These are phyloP conservation scores for Volucella inflata DNA, from an alignment of 2,888 invertebrate genomes.

Conservation along the genomic window DNA sequence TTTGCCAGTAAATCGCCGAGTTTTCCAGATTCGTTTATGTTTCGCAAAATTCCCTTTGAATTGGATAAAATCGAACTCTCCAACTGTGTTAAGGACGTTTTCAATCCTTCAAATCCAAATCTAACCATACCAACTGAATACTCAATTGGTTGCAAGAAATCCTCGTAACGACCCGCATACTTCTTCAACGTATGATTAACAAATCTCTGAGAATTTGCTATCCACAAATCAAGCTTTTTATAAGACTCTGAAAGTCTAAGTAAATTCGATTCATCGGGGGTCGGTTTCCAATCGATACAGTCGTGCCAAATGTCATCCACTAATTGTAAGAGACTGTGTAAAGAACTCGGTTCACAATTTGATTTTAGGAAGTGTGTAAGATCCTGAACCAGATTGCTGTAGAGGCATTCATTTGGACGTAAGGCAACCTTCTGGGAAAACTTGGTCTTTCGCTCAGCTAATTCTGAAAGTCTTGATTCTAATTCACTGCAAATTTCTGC, in stretches of 20 bases:
- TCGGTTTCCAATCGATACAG: constrained; percentile 59
- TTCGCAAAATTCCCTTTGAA: constrained; percentile 58
- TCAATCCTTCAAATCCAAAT: constrained; percentile 86
- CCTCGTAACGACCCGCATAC: constrained; percentile 89
- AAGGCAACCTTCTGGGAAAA: constrained; percentile 81
- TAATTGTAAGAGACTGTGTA: constrained; percentile 78
- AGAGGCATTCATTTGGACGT: constrained; percentile 81
- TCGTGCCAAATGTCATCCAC: constrained; percentile 77
- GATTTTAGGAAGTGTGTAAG: constrained; percentile 81
- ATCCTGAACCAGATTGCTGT: constrained; percentile 80
- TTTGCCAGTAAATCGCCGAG: constrained; percentile 79
- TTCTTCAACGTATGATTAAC: constrained; percentile 83
- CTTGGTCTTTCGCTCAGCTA: constrained; percentile 78
- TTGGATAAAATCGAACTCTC: constrained; percentile 63
- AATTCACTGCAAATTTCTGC: constrained; percentile 79
- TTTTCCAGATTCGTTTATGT: constrained; percentile 77
- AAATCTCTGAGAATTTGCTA: constrained; percentile 82
- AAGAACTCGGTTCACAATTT: constrained; percentile 79
- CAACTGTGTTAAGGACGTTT: constrained; percentile 85
- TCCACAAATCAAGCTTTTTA: constrained; percentile 81
- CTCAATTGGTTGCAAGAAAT: constrained; percentile 90
- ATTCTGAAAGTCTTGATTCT: constrained; percentile 72
- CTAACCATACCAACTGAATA: constrained; percentile 88
- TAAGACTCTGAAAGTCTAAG: constrained; percentile 78
- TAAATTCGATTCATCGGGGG: constrained; percentile 65